phyloP scores from a whole-genome alignment of 2,797 vertebrate genomes.

The Philypnodon macrostomus region DNA sequence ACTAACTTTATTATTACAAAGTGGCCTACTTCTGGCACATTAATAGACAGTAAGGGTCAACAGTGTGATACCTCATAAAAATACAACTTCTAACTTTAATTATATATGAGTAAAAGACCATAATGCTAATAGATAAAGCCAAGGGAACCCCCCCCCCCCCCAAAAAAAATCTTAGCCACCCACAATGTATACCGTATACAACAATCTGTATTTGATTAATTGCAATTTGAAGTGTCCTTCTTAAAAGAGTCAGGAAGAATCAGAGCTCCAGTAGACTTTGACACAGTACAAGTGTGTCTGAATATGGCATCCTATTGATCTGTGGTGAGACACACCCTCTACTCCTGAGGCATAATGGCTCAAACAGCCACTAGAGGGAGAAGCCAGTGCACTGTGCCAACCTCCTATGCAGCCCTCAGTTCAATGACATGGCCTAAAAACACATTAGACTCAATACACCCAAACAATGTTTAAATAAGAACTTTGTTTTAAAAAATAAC shows the following conservation, averaged over 20 bases:
- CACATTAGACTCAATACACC: too few relatives aligned
- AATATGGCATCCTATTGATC: constrained; percentile 7
- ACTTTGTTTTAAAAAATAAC: too few relatives aligned
- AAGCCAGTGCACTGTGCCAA: background rate
- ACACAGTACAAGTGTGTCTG: constrained; percentile 9
- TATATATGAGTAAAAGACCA: too few relatives aligned
- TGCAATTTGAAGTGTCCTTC: background rate
- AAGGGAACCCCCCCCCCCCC: background rate
- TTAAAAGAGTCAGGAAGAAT: constrained; percentile 3
- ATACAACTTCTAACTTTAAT: background rate
- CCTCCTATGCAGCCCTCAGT: background rate
- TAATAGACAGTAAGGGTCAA: too few relatives aligned
- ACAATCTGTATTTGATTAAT: constrained; percentile 2
- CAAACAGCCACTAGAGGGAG: constrained; percentile 20
- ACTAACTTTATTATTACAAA: background rate
- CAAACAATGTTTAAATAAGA: too few relatives aligned
- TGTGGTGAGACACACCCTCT: constrained; percentile 19
- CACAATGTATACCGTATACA: too few relatives aligned
- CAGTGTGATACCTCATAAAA: background rate
- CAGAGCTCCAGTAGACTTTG: constrained; percentile 1
- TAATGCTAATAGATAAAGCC: background rate
- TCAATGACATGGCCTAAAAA: background rate
- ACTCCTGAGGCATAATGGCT: constrained; percentile 1
- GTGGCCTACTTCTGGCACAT: background rate
- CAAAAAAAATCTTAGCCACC: too few relatives aligned